phyloP scores from a whole-genome alignment of 2,113 vertebrate species.

The Sorex araneus region DNA sequence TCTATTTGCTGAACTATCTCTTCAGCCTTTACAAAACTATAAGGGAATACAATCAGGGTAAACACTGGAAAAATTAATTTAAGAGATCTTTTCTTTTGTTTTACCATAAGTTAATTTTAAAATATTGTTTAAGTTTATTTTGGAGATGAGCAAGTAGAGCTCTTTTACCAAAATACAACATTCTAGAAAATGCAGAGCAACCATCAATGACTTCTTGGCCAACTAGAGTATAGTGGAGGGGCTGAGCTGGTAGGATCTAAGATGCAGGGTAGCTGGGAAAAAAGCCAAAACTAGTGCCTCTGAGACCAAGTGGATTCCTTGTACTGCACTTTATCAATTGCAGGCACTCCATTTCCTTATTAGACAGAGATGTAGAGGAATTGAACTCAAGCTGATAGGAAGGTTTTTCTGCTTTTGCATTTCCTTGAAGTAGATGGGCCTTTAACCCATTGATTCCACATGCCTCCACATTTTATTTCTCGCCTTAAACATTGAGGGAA shows the following conservation, averaged over 20 bases:
- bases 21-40: too few relatives aligned
- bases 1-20: too few relatives aligned
- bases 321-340: neutral
- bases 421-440: constrained; percentile 59
- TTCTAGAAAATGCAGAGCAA: neutral
- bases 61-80: constrained; percentile 1
- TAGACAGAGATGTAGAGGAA: neutral
- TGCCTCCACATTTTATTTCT: neutral
- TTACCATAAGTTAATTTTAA: constrained; percentile 34
- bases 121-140: constrained; percentile 47
- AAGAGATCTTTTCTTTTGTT: constrained; percentile 9
- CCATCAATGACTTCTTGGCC: neutral
- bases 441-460: constrained; percentile 5
- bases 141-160: neutral
- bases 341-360: neutral
- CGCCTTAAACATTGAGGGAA: constrained; percentile 8
- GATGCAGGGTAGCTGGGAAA: neutral
- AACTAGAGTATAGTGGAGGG: neutral
- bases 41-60: neutral
- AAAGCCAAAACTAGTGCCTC: neutral
- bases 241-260: too few relatives aligned
- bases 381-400: neutral
- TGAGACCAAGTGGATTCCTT: neutral
- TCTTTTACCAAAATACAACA: neutral
- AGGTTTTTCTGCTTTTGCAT: constrained; percentile 39